Conservation (phyloP, 2,888 invertebrate genomes). For the Yponomeuta malinellus region DNA sequence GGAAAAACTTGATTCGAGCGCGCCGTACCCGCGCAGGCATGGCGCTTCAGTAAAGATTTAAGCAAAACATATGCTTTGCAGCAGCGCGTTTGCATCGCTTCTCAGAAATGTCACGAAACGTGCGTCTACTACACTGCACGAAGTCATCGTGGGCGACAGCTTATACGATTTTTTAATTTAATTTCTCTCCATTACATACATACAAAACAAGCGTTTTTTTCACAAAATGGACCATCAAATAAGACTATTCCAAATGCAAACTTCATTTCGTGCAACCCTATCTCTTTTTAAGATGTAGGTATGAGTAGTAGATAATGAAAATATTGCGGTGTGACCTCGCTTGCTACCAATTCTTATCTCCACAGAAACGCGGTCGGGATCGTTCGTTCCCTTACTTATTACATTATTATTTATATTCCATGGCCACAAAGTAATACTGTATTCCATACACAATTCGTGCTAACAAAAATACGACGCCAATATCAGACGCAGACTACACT, state of each 20-base stretch:
- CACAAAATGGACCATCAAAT: neutral
- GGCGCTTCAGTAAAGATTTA: too few relatives aligned
- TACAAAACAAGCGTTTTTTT: too few relatives aligned
- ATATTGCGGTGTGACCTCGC: conserved; percentile 1
- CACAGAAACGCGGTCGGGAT: neutral
- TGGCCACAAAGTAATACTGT: conserved; percentile 13
- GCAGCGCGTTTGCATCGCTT: too few relatives aligned
- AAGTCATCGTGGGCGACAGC: too few relatives aligned
- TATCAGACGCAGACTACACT: conserved; percentile 6
- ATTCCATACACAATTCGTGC: conserved; percentile 11
- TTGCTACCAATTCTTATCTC: neutral
- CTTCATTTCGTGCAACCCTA: neutral
- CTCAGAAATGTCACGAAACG: too few relatives aligned
- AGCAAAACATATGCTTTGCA: too few relatives aligned
- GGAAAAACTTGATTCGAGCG: too few relatives aligned
- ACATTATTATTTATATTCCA: conserved; percentile 11
- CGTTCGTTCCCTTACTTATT: conserved; percentile 4
- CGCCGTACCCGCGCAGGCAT: too few relatives aligned
- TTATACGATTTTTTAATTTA: too few relatives aligned
- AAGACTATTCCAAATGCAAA: neutral
- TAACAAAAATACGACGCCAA: conserved; percentile 13
- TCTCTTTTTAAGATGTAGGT: neutral
- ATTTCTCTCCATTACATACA: too few relatives aligned
- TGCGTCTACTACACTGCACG: too few relatives aligned
- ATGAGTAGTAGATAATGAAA: neutral